Percentiles rank a stretch among this genome's conserved stretches.
Conservation (phyloP, 2,888 invertebrate species). For the Hirtodrosophila alboralis region DNA sequence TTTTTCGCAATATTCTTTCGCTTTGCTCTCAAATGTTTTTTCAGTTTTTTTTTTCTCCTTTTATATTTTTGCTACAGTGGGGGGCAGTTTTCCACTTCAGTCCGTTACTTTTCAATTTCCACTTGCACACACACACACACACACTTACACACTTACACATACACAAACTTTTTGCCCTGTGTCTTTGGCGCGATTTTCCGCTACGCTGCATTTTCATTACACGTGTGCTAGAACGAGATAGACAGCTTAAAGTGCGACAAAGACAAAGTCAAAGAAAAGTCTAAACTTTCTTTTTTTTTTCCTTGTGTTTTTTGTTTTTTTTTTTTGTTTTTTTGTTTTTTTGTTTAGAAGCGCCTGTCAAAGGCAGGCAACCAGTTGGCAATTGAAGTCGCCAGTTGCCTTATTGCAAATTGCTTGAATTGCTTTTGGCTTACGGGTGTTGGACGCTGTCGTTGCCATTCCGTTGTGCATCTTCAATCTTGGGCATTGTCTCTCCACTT, state of each 20-base stretch:
- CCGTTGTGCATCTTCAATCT: constrained; percentile 17
- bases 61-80: constrained; percentile 11
- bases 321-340: constrained; percentile 4
- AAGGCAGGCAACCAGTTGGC: constrained; percentile 50
- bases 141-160: constrained; percentile 8
- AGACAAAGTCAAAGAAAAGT: constrained; percentile 47
- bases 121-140: constrained; percentile 43
- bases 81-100: constrained; percentile 57
- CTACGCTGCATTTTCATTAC: constrained; percentile 77
- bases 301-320: no score
- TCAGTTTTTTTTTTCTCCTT: background rate
- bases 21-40: constrained; percentile 31
- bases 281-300: constrained; percentile 24
- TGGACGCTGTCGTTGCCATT: constrained; percentile 11
- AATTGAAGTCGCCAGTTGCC: constrained; percentile 57
- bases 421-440: constrained; percentile 59
- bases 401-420: constrained; percentile 78
- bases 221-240: constrained; percentile 40
- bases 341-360: constrained; percentile 41
- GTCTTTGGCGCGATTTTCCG: constrained; percentile 74
- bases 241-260: constrained; percentile 20
- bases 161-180: constrained; percentile 48
- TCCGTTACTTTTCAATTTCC: constrained; percentile 77
- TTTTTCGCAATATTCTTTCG: constrained; percentile 70
- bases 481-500: constrained; percentile 16